phyloP scores from a whole-genome alignment of 2,888 invertebrate species.

The Trichogramma evanescens region DNA sequence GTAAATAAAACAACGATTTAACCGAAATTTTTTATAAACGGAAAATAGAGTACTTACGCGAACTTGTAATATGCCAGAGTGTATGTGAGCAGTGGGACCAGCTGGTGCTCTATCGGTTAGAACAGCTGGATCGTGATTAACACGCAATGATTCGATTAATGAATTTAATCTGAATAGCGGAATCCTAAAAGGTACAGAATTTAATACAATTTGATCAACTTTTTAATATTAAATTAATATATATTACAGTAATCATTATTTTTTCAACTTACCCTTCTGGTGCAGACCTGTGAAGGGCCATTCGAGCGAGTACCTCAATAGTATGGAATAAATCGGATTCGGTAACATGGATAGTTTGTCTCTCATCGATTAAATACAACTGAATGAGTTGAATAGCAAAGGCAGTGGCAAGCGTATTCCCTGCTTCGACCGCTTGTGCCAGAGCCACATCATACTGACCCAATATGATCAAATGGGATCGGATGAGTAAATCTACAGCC shows the following conservation, averaged over 20 bases:
- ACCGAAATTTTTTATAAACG: background rate
- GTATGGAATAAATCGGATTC: conserved; percentile 83
- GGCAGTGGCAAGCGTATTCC: conserved; percentile 71
- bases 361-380: conserved; percentile 77
- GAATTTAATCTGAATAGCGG: conserved; percentile 55
- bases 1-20: conserved; percentile 17
- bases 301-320: conserved; percentile 73
- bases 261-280: conserved; percentile 65
- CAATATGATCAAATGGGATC: conserved; percentile 55
- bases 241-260: conserved; percentile 15
- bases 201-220: background rate
- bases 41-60: conserved; percentile 52
- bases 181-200: conserved; percentile 30
- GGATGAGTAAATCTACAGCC: conserved; percentile 80
- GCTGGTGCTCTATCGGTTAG: conserved; percentile 71
- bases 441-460: conserved; percentile 72
- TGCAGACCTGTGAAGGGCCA: conserved; percentile 66
- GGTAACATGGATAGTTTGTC: conserved; percentile 66
- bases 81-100: conserved; percentile 83
- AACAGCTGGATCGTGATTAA: conserved; percentile 65
- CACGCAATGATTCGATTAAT: conserved; percentile 74
- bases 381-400: conserved; percentile 90
- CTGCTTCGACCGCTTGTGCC: conserved; percentile 81
- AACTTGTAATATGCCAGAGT: conserved; percentile 83
- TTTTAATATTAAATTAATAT: background rate